A percentile compares a stretch with the other conserved stretches of the same genome.
These are phyloP conservation scores for Scaptomyza graminum DNA, from an alignment of 1,140 invertebrate species.

Conservation along the genomic window DNA sequence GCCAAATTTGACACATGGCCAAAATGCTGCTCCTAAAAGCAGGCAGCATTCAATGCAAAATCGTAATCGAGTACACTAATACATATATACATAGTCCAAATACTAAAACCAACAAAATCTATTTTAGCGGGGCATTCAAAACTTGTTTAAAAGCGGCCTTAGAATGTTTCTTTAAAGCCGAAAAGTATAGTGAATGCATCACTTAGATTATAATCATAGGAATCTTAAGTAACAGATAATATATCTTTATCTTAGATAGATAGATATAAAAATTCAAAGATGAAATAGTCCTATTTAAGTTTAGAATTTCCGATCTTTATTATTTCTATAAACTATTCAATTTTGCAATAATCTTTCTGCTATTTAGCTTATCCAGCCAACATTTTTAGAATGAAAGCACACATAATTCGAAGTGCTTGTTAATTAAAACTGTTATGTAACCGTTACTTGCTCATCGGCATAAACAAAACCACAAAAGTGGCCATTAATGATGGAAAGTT, in stretches of 20 bases:
- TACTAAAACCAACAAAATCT: not conserved
- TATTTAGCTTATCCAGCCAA: not conserved
- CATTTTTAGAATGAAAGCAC: not conserved
- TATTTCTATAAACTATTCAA: too few relatives aligned
- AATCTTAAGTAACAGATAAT: too few relatives aligned
- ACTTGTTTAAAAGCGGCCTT: not conserved
- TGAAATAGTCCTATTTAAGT: too few relatives aligned
- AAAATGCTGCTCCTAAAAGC: constrained; percentile 18
- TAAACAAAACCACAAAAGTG: not conserved
- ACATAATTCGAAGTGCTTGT: not conserved
- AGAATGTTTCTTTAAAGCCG: not conserved
- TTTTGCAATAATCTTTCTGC: too few relatives aligned
- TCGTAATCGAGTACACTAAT: not conserved
- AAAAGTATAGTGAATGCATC: too few relatives aligned
- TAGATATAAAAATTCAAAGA: too few relatives aligned
- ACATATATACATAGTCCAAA: not conserved
- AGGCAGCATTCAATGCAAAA: constrained; percentile 12
- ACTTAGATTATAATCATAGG: too few relatives aligned
- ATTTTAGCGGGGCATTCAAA: not conserved
- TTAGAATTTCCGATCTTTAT: too few relatives aligned
- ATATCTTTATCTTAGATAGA: too few relatives aligned
- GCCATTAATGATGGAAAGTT: not conserved
- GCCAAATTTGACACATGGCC: constrained; percentile 33
- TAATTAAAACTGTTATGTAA: not conserved
- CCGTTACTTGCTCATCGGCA: not conserved